phyloP scores from a whole-genome alignment of 2,888 invertebrate genomes.

The Oasisia sp. region DNA sequence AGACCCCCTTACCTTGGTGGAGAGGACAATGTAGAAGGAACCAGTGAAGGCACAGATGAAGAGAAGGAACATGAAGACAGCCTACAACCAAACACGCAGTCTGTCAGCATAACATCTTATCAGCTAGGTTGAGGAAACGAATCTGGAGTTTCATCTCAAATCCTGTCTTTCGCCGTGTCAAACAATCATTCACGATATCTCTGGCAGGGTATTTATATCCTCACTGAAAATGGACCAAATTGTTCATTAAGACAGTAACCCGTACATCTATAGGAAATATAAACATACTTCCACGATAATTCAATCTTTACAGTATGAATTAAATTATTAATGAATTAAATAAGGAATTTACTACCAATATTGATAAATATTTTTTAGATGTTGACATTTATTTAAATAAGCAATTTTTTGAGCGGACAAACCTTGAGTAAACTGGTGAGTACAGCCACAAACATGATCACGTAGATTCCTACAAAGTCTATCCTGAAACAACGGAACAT shows the following conservation, averaged over 20 bases:
- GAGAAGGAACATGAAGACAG: constrained; percentile 51
- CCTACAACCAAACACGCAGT: constrained; percentile 41
- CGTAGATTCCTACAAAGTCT: constrained; percentile 54
- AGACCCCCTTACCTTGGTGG: constrained; percentile 44
- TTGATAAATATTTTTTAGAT: not conserved
- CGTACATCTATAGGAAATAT: not conserved
- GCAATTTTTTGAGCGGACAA: constrained; percentile 21
- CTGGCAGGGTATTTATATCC: not conserved
- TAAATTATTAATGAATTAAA: not conserved
- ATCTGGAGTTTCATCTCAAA: too few relatives aligned
- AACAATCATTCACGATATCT: not conserved
- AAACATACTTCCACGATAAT: not conserved
- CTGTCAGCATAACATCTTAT: constrained; percentile 8
- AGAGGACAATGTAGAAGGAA: constrained; percentile 51
- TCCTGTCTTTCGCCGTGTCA: too few relatives aligned
- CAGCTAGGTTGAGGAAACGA: not conserved
- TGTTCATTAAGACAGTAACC: not conserved
- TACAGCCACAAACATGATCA: constrained; percentile 59
- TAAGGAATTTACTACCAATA: not conserved
- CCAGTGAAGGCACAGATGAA: constrained; percentile 52
- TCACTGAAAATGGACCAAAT: not conserved
- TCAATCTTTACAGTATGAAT: not conserved
- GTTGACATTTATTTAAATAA: not conserved
- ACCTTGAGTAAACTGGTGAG: constrained; percentile 53
- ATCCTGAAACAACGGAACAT: constrained; percentile 45